Base-by-base conservation (phyloP, 1,140 invertebrate genomes). In the Papilio polytes region DNA sequence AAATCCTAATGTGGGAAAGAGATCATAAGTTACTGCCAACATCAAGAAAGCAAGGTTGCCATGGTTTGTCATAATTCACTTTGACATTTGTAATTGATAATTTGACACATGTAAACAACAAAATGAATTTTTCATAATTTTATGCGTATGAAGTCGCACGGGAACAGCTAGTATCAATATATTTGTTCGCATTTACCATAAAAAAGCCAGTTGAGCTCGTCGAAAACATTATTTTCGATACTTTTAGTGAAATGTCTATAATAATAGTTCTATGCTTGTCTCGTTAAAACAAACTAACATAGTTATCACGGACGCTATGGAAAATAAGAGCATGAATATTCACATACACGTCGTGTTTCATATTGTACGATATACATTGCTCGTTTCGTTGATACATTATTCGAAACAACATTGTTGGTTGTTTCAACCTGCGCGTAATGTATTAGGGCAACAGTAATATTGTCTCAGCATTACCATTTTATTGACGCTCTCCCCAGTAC, bases 381-480 rank as follows among this genome's bases (percentile, higher is more conserved):
- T 76, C 46, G 74, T 76, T 76, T 76, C 3, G 79, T 48, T 44
- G 20, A 18, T 66, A 70, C 59, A 76, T 82, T 82, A 80, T 82
- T 80, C 51, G 56, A 74, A 78, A 46, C 51, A 80, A 80, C 81
- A 70, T 74, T 53, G 70, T 73, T 53, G 36, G 18, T 51, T 74
- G 51, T 74, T 73, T 46, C 44, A 51, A 51, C 74, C n/a, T 26
- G 9, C 74, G 46, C 41, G 74, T 76, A 76, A 22, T 74, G 73
- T 59, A 74, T 63, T 74, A 74, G 59, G 36, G 20, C 22, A 76
- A 26, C 10, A 31, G 44, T 72, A 76, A 82, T 80, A 76, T 82
- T 80, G 74, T 80, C 81, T 66, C 46, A 74, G 12, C 41, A 82
- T 82, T 82, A 81, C 72, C 78, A 82, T 82, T 63, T 82, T 80